Evolutionary conservation across 2,797 vertebrate species (phyloP), one percentile per base, ranked within the genome.

Genomic region (Eospalax fontanierii): DNA sequence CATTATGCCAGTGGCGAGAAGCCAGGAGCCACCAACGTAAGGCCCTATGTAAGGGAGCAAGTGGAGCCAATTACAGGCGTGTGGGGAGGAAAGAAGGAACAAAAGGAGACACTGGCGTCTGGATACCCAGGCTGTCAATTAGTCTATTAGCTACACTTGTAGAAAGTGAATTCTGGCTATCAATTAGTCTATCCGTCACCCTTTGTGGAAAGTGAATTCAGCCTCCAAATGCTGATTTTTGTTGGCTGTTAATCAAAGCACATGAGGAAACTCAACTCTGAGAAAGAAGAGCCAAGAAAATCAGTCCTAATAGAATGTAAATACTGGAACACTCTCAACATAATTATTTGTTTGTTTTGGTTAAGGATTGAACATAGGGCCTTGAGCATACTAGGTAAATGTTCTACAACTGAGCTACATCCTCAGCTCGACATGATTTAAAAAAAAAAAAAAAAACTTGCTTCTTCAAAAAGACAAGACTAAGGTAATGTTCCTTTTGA

Each of bases 171-270:
- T 46, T 40, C 35, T 50, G 6, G 11, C 46, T 50, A 11, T 11
- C 46, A 50, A 50, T 50, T 16, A 14, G 66, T 57, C 38, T 54
- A 12, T 57, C 70, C 82, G 10, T 76, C 50, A 78, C 8, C 54
- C 54, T 66, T 71, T 43, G 18, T 38, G 26, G 46, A 75, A 91
- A 43, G 18, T 68, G 12, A 73, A 82, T 50, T 43, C 35, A 76
- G 35, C 57, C 46, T 78, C 38, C 28, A n/a, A 78, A 71, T 46
- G 30, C 63, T 91, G 68, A 28, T 21, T 82, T 82, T 73, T 68
- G 28, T 54, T 90, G 75, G 6, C 24, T 78, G 1, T 59, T 93
- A 63, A 86, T 71, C 88, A 96, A 78, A 93, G 54, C 57, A 82
- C 38, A 4, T 6, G 38, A 86, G 59, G 30, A 81, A 89, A 80